A percentile compares a stretch with the other conserved stretches of the same genome.
These are phyloP conservation scores for Myripristis murdjan DNA, from an alignment of 2,797 vertebrate genomes.

Conservation along the genomic window DNA sequence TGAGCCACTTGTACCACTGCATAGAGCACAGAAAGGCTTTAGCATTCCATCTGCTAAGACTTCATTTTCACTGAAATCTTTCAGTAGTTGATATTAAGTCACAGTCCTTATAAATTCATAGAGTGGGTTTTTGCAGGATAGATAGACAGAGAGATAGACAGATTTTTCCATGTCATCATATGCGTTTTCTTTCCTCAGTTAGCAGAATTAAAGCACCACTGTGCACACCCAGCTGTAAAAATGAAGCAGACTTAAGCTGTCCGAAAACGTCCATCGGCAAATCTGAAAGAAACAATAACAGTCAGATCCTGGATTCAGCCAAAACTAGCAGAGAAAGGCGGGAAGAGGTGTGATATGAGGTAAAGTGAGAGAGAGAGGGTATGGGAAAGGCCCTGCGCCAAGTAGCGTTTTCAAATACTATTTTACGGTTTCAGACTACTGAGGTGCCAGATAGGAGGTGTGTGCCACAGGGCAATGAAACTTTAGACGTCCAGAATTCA, in stretches of 20 bases:
- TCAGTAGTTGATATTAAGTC: background rate
- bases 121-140: background rate
- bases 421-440: conserved; percentile 1
- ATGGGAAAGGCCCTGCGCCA: conserved; percentile 34
- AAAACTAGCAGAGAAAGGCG: conserved; percentile 25
- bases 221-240: background rate
- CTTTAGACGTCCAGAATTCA: conserved; percentile 5
- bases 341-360: background rate
- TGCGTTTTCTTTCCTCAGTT: background rate
- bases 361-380: conserved; percentile 34
- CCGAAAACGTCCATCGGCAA: conserved; percentile 1
- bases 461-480: conserved; percentile 7
- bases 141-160: no score
- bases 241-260: background rate
- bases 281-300: conserved; percentile 25
- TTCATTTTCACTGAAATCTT: background rate
- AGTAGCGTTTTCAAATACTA: conserved; percentile 9
- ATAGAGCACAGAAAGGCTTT: no score
- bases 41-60: background rate
- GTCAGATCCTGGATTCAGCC: background rate
- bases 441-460: conserved; percentile 13
- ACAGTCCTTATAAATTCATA: no score
- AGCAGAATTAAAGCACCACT: background rate
- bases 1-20: no score
- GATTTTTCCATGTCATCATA: background rate